Evolutionary conservation across 2,113 vertebrate genomes (phyloP), one percentile per base, ranked within the genome.

Genomic region (Heterotilapia buettikoferi): DNA sequence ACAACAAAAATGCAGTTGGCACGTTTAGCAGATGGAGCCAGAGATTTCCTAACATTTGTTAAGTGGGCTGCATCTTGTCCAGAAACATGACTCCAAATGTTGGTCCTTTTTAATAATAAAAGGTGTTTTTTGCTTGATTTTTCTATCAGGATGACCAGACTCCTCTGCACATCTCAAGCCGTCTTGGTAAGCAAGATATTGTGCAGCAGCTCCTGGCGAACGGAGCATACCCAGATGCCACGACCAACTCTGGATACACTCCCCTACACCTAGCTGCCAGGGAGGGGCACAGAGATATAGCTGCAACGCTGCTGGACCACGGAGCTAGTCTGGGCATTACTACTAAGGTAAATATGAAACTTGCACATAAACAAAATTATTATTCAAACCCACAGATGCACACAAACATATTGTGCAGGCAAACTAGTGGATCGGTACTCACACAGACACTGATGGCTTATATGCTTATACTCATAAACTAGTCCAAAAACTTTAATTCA

Each of bases 151-250:
- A 99, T 73, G 98, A 99, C 94, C 99, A 99, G 95, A 99, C 98
- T 0, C 98, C 99, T 0, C 96, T 99, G 92, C 99, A 99, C 94
- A 99, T 99, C 89, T 97, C 98, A 10, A 98, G 98, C 66, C 97
- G 98, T 6, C 94, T 99, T 57, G 99, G 98, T 2, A 99, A 99
- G 90, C 97, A 97, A 1, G 98, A 99, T 84, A 99, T 99, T 18
- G 98, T 99, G 6, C 98, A 98, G 83, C 98, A 98, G 95, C 94
- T 99, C 80, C 92, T 99, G 26, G 96, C 97, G 40, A 97, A 98
- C 79, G 98, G 98, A 56, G 98, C 98, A 0, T 97, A 94, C 29
- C 97, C 98, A 1, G 98, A 99, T 1, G 96, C 98, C 87, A 97
- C 97, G 19, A 99, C 98, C 0, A 97, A 97, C 0, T 98, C 98